phyloP scores from a whole-genome alignment of 2,797 vertebrate species.

The Petrocephalus schoutedeni region DNA sequence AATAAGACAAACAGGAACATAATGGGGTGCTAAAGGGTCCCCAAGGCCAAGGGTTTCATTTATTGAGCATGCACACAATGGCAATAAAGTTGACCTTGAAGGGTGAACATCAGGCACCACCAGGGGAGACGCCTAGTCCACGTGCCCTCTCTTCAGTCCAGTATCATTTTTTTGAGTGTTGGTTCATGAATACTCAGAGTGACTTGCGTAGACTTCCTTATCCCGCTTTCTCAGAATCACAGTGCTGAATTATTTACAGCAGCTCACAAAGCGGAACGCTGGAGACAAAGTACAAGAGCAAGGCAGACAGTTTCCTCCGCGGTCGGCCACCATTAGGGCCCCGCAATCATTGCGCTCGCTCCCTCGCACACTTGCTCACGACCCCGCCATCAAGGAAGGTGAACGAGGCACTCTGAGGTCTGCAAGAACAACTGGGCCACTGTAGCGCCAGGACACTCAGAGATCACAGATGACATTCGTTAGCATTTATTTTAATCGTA shows the following conservation, averaged over 20 bases:
- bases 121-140: neutral
- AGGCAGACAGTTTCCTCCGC: neutral
- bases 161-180: neutral
- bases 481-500: neutral
- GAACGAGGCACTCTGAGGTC: neutral
- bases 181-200: neutral
- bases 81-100: neutral
- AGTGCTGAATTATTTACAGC: conserved; percentile 9
- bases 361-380: neutral
- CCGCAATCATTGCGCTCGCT: neutral
- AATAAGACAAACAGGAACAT: neutral
- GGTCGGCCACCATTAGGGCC: neutral
- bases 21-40: neutral
- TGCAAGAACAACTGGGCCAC: neutral
- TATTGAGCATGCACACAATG: neutral
- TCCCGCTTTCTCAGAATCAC: neutral
- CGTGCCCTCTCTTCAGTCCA: neutral
- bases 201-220: neutral
- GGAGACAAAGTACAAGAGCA: neutral
- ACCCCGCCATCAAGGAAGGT: neutral
- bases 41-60: neutral
- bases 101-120: neutral
- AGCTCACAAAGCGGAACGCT: conserved; percentile 9
- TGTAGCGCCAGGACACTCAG: neutral
- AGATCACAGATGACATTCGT: neutral